Conservation (phyloP, 1,140 invertebrate species). For the Mizuhopecten yessoensis region DNA sequence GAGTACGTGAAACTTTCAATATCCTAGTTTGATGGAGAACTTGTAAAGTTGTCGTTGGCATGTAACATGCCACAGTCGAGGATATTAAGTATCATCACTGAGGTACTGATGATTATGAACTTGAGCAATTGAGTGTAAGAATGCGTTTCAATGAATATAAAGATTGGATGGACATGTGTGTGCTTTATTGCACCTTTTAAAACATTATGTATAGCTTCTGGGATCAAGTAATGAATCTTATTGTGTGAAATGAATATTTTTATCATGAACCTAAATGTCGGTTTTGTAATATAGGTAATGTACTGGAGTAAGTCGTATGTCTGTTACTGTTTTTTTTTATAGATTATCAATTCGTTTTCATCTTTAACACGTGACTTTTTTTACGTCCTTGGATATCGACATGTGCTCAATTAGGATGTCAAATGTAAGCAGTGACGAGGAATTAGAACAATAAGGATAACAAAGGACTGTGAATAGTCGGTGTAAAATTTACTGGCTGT, state of each 20-base stretch:
- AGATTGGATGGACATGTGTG: background rate
- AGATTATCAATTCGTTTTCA: background rate
- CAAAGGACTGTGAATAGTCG: too few relatives aligned
- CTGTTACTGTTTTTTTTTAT: background rate
- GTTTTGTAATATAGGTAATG: background rate
- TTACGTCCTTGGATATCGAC: background rate
- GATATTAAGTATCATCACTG: too few relatives aligned
- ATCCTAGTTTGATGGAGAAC: too few relatives aligned
- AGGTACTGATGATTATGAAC: background rate
- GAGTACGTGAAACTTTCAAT: too few relatives aligned
- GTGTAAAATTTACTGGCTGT: too few relatives aligned
- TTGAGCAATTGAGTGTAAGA: background rate
- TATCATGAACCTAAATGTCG: background rate
- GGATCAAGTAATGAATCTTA: background rate
- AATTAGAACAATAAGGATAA: too few relatives aligned
- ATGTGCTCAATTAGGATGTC: background rate
- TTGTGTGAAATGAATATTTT: background rate
- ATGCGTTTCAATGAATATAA: background rate
- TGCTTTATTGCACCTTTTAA: background rate
- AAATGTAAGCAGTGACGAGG: background rate
- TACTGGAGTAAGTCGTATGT: background rate
- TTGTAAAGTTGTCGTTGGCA: too few relatives aligned
- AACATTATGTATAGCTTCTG: background rate
- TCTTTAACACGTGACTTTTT: background rate
- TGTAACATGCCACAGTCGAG: too few relatives aligned